These are phyloP conservation scores for Progne subis DNA, from an alignment of 2,113 vertebrate genomes.

Conservation along the genomic window DNA sequence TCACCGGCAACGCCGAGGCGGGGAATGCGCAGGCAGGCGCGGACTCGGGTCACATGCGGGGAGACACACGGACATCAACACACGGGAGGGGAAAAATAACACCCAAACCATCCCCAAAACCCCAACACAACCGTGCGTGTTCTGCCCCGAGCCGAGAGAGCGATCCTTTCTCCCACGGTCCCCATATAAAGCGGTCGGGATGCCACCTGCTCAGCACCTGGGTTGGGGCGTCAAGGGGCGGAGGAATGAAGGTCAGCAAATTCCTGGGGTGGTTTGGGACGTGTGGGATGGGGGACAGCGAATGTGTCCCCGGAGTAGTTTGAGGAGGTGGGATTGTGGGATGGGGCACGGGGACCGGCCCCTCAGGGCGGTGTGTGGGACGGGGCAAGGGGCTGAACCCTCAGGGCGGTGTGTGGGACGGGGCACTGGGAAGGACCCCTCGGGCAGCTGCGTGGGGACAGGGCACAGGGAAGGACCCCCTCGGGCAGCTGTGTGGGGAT, in stretches of 20 bases:
- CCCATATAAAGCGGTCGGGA: not conserved
- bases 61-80: not conserved
- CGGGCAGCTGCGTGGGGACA: not conserved
- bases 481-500: not conserved
- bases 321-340: not conserved
- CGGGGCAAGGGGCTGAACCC: not conserved
- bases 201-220: not conserved
- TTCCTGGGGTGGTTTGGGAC: fast-evolving
- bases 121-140: fast-evolving
- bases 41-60: not conserved
- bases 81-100: fast-evolving
- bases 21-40: not conserved
- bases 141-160: not conserved
- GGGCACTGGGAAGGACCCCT: not conserved
- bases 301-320: too few species aligned
- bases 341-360: not conserved
- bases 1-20: not conserved
- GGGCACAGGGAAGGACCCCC: not conserved
- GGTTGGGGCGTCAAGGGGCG: fast-evolving
- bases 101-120: not conserved
- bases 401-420: not conserved
- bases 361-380: not conserved
- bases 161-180: not conserved
- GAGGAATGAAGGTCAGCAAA: fast-evolving
- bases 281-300: not conserved